Conservation (phyloP, 1,140 invertebrate genomes). For the Pararge aegeria region DNA sequence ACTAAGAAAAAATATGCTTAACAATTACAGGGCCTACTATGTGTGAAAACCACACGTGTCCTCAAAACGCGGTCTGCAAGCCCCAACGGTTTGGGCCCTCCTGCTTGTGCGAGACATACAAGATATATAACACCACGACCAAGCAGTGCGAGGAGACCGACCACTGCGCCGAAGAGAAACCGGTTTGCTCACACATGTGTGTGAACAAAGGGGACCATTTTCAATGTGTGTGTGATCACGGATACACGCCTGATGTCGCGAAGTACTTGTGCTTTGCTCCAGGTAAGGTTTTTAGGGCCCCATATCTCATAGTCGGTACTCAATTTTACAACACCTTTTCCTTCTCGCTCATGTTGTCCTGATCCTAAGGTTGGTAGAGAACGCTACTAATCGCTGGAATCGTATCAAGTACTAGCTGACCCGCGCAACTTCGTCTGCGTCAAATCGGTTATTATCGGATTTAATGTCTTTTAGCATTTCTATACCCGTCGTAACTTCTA, state of each 20-base stretch:
- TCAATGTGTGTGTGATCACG: slow-evolving; percentile 88
- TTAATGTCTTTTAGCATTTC: too few species aligned
- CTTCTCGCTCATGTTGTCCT: too few species aligned
- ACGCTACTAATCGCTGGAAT: too few species aligned
- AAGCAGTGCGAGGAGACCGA: slow-evolving; percentile 69
- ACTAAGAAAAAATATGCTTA: too few species aligned
- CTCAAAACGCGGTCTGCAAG: slow-evolving; percentile 55
- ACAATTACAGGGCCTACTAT: slow-evolving; percentile 45
- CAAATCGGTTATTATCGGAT: too few species aligned
- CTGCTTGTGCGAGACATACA: slow-evolving; percentile 81
- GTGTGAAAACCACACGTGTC: slow-evolving; percentile 68
- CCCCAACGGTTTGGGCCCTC: slow-evolving; percentile 65
- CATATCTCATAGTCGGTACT: too few species aligned
- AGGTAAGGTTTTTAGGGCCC: slow-evolving; percentile 50
- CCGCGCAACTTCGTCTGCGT: too few species aligned
- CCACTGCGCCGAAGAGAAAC: slow-evolving; percentile 50
- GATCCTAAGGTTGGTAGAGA: too few species aligned
- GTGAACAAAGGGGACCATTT: slow-evolving; percentile 88
- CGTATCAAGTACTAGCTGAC: too few species aligned
- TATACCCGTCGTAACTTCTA: too few species aligned
- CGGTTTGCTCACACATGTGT: slow-evolving; percentile 91
- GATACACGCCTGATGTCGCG: slow-evolving; percentile 85
- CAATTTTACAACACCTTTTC: too few species aligned
- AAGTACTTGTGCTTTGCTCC: slow-evolving; percentile 85
- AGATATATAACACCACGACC: slow-evolving; percentile 40